Conservation (phyloP, 2,113 vertebrate species). For the Tetraodon nigroviridis region DNA sequence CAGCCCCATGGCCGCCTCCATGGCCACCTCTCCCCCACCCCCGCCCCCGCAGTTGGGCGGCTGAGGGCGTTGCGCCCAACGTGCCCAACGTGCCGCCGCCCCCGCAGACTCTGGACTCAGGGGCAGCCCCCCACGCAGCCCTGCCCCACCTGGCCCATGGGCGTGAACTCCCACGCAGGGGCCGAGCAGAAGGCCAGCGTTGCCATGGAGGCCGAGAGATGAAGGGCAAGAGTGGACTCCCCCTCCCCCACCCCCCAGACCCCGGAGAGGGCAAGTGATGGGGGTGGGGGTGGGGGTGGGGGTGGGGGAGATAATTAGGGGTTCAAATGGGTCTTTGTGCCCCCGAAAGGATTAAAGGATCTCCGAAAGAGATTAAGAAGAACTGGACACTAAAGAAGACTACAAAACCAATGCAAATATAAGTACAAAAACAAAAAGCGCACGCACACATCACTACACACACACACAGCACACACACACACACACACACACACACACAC, state of each 20-base stretch:
- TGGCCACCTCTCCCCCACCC: conserved; percentile 83
- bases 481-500: too few species aligned
- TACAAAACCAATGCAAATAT: conserved; percentile 73
- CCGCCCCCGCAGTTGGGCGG: conserved; percentile 74
- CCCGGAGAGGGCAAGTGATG: not conserved
- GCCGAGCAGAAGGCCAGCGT: conserved; percentile 88
- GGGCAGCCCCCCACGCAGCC: conserved; percentile 76
- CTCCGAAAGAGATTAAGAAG: conserved; percentile 58
- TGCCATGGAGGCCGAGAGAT: conserved; percentile 97
- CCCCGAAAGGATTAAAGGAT: conserved; percentile 27
- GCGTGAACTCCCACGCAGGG: conserved; percentile 68
- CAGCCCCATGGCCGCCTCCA: conserved; percentile 79
- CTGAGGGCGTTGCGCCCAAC: conserved; percentile 76
- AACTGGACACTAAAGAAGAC: conserved; percentile 69
- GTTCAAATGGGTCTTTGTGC: conserved; percentile 36
- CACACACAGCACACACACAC: too few species aligned
- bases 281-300: conserved; percentile 3
- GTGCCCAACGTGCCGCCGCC: conserved; percentile 72
- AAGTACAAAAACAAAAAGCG: conserved; percentile 48
- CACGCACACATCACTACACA: conserved; percentile 71
- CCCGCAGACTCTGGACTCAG: conserved; percentile 85
- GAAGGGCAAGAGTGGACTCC: conserved; percentile 71
- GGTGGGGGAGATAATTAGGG: conserved; percentile 21
- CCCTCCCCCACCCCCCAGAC: conserved; percentile 14
- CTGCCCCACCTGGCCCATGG: conserved; percentile 82